Percentiles rank a stretch among this genome's conserved stretches.
Evolutionary conservation across 1,140 invertebrate genomes (phyloP).

Genomic region (Habropoda laboriosa): DNA sequence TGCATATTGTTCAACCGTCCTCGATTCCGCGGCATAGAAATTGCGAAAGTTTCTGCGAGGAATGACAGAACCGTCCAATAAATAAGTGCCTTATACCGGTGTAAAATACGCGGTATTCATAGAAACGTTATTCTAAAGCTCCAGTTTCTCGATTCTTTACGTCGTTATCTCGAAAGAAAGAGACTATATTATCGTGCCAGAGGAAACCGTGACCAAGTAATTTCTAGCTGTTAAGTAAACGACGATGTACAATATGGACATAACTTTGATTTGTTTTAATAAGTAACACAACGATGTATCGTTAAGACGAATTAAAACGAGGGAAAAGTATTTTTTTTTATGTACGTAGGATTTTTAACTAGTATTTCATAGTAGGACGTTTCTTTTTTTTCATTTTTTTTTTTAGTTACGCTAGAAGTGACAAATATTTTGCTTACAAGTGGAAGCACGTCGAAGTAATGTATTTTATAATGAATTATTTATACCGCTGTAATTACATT

Average conservation of each 20-base stretch:
- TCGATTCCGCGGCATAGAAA: constrained; percentile 1
- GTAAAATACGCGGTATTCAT: not conserved
- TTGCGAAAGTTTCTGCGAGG: constrained; percentile 8
- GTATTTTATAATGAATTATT: constrained; percentile 24
- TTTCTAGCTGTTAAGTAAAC: not conserved
- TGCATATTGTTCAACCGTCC: constrained; percentile 35
- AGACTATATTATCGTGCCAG: constrained; percentile 18
- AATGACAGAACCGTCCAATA: constrained; percentile 56
- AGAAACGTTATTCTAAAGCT: not conserved
- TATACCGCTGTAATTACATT: constrained; percentile 19
- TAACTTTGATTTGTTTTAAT: too few relatives aligned
- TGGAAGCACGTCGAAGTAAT: not conserved
- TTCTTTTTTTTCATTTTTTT: not conserved
- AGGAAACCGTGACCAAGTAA: not conserved
- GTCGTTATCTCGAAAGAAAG: not conserved
- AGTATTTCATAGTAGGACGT: not conserved
- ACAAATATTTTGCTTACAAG: not conserved
- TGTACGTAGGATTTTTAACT: not conserved
- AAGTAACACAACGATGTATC: not conserved
- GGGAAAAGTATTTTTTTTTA: constrained; percentile 19
- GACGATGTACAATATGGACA: not conserved
- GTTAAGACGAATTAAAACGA: constrained; percentile 1
- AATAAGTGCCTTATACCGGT: constrained; percentile 31
- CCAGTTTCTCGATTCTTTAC: not conserved
- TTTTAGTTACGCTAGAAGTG: not conserved